Evolutionary conservation across 2,113 vertebrate species (phyloP).

Genomic region (Tamias sibiricus): DNA sequence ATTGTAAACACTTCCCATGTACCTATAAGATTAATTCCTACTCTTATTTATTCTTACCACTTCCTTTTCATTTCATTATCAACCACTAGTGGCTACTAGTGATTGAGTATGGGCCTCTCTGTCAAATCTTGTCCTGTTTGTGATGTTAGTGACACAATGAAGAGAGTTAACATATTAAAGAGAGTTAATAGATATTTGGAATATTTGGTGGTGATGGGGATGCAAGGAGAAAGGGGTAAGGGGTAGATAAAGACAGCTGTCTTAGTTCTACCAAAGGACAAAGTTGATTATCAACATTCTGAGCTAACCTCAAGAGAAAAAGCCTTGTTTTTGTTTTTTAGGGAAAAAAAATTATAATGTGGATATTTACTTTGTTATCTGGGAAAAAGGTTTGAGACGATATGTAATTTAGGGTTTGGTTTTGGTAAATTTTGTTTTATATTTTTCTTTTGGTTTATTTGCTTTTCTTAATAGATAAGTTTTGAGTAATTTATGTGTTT

Average conservation of each 20-base stretch:
- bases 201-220: background rate
- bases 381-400: background rate
- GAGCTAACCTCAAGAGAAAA: constrained; percentile 42
- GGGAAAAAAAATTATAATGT: constrained; percentile 27
- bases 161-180: constrained; percentile 47
- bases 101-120: constrained; percentile 20
- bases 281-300: constrained; percentile 45
- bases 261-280: constrained; percentile 37
- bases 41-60: constrained; percentile 45
- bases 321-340: constrained; percentile 46
- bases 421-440: constrained; percentile 44
- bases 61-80: constrained; percentile 81
- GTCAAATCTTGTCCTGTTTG: constrained; percentile 42
- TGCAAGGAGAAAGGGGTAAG: background rate
- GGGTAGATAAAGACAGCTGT: constrained; percentile 13
- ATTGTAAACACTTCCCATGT: constrained; percentile 65
- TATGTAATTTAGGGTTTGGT: constrained; percentile 38
- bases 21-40: constrained; percentile 80
- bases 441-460: constrained; percentile 51
- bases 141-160: constrained; percentile 61
- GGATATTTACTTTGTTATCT: constrained; percentile 50
- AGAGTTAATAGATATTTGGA: constrained; percentile 39
- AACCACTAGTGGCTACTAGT: constrained; percentile 74
- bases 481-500: constrained; percentile 52
- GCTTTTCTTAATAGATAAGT: constrained; percentile 52